Conservation (phyloP, 2,888 invertebrate genomes). For the Philereme transversata region DNA sequence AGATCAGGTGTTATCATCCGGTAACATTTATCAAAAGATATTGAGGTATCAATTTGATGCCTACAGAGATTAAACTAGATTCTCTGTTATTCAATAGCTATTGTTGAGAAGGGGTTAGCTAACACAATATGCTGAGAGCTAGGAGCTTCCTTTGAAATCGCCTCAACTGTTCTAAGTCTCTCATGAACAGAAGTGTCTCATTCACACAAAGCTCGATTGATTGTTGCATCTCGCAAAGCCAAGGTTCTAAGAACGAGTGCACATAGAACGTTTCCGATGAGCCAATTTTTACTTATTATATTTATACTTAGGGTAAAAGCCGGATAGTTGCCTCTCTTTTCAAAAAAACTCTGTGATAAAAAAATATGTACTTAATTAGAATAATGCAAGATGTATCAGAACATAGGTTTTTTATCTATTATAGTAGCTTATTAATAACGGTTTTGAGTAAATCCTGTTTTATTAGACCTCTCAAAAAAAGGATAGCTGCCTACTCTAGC, state of each 20-base stretch:
- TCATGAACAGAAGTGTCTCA: slow-evolving; percentile 21
- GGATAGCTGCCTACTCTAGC: too few species aligned
- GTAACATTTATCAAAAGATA: neutral
- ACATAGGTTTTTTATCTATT: too few species aligned
- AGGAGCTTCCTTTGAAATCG: slow-evolving; percentile 20
- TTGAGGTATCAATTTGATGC: neutral
- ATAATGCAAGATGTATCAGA: too few species aligned
- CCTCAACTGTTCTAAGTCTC: slow-evolving; percentile 16
- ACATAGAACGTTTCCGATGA: neutral
- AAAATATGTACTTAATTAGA: too few species aligned
- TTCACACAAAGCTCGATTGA: slow-evolving; percentile 42
- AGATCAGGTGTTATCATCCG: too few species aligned
- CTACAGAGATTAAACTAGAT: neutral
- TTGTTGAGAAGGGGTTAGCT: slow-evolving; percentile 13
- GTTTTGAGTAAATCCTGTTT: too few species aligned
- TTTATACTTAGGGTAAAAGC: too few species aligned
- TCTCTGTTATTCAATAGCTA: slow-evolving; percentile 17
- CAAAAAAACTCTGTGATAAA: too few species aligned
- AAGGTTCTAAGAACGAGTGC: neutral
- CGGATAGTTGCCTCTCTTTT: too few species aligned
- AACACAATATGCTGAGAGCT: slow-evolving; percentile 7
- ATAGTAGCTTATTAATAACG: too few species aligned
- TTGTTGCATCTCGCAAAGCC: slow-evolving; percentile 50
- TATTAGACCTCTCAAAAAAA: too few species aligned
- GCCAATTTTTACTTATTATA: too few species aligned